A percentile compares a stretch with the other conserved stretches of the same genome.
Evolutionary conservation across 30 jellyfish, hydroid and myxozoan genomes (phyloP).

Genomic region (Hydractinia echinata): DNA sequence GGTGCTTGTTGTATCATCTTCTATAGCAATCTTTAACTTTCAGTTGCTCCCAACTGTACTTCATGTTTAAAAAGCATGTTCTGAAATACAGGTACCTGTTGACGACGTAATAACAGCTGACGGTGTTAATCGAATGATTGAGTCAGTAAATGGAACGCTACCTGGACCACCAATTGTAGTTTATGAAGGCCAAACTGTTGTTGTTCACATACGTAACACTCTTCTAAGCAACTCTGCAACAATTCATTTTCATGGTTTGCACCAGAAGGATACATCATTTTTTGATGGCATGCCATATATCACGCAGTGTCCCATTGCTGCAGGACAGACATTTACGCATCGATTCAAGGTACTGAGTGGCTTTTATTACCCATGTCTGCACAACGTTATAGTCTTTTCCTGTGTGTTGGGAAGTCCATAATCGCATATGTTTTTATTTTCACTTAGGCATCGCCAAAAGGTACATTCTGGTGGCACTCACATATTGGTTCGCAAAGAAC

Average conservation of each 20-base stretch:
- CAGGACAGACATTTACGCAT: conserved; percentile 96
- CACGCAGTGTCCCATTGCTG: conserved; percentile 93
- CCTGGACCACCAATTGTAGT: conserved; percentile 92
- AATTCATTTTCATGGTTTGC: conserved; percentile 92
- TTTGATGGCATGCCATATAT: conserved; percentile 95
- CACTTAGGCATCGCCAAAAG: conserved; percentile 85
- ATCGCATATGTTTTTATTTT: not conserved
- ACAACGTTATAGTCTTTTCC: not conserved
- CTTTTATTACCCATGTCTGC: not conserved
- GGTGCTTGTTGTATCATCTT: too few species aligned
- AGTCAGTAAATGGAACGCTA: conserved; percentile 76
- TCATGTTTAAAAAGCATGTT: too few species aligned
- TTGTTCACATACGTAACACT: conserved; percentile 61
- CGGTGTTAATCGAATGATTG: conserved; percentile 84
- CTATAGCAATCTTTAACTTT: too few species aligned
- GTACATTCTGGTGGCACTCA: conserved; percentile 97
- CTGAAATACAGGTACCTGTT: conserved; percentile 44
- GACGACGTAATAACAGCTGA: conserved; percentile 83
- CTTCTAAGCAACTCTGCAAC: conserved; percentile 83
- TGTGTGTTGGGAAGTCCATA: not conserved
- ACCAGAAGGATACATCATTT: conserved; percentile 83
- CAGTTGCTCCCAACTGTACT: too few species aligned
- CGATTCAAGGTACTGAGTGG: conserved; percentile 58
- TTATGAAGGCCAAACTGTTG: conserved; percentile 83
- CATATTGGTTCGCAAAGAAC: conserved; percentile 95